These are phyloP conservation scores for Cephalopholis sonnerati DNA, from an alignment of 2,113 vertebrate species.

Conservation along the genomic window DNA sequence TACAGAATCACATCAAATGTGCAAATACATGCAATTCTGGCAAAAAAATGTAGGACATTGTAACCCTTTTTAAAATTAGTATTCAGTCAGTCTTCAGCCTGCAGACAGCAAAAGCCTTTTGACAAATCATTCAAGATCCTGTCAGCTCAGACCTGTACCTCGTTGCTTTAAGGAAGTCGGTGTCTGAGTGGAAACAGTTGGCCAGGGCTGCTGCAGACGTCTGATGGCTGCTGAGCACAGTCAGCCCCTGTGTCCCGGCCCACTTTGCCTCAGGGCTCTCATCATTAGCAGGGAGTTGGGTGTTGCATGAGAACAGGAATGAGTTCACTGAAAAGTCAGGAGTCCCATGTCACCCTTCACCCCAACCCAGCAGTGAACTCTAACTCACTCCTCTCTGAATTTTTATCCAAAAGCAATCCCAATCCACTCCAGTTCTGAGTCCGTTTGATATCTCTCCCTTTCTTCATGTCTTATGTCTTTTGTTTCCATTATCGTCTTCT, in stretches of 20 bases:
- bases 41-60: not conserved
- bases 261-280: conserved; percentile 70
- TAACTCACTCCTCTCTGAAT: conserved; percentile 5
- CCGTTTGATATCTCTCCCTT: conserved; percentile 29
- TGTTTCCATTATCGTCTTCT: conserved; percentile 22
- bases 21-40: not conserved
- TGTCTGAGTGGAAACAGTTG: conserved; percentile 73
- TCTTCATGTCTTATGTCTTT: not conserved
- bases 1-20: conserved; percentile 1
- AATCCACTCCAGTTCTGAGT: not conserved
- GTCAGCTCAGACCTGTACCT: conserved; percentile 44
- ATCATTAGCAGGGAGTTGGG: conserved; percentile 71
- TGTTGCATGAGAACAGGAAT: conserved; percentile 73
- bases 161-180: conserved; percentile 48
- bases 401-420: conserved; percentile 29
- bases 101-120: conserved; percentile 41
- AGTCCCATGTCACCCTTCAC: conserved; percentile 24
- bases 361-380: conserved; percentile 40
- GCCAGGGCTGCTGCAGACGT: conserved; percentile 54
- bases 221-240: conserved; percentile 65
- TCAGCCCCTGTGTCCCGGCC: conserved; percentile 54
- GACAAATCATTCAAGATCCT: conserved; percentile 52
- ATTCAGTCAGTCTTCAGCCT: conserved; percentile 27
- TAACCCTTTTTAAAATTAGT: conserved; percentile 7
- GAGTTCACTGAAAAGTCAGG: conserved; percentile 77